Conservation (phyloP, 2,797 vertebrate genomes). For the Vultur gryphus region DNA sequence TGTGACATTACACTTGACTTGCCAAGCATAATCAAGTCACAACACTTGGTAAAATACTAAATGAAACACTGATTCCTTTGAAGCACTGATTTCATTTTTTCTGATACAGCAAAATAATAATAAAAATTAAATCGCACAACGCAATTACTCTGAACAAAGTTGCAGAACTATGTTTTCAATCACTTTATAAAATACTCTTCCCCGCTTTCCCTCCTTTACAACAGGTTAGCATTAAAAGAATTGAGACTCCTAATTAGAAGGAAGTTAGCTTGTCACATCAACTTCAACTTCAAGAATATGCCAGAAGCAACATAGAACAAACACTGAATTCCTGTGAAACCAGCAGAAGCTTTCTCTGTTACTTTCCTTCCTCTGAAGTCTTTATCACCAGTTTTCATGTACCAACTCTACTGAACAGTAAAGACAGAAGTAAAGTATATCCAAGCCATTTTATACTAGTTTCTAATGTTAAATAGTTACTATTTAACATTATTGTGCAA, state of each 20-base stretch:
- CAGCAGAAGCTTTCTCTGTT: neutral
- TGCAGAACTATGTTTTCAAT: neutral
- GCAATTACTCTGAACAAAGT: neutral
- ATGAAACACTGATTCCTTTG: neutral
- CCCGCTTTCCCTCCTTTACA: neutral
- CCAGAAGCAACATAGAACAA: neutral
- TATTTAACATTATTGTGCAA: neutral
- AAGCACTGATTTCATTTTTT: neutral
- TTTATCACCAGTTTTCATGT: neutral
- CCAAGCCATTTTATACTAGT: neutral
- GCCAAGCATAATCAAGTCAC: neutral
- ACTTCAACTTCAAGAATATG: neutral
- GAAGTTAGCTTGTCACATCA: neutral
- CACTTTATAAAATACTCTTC: neutral
- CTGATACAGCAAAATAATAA: neutral
- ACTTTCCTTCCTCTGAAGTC: neutral
- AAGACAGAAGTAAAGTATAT: neutral
- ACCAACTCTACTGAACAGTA: neutral
- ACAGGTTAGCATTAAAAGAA: neutral
- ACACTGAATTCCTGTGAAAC: neutral
- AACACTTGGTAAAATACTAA: neutral
- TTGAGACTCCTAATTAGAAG: neutral
- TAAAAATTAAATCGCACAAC: neutral
- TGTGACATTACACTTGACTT: neutral
- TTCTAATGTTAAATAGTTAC: neutral